Conservation (phyloP, 1,140 invertebrate genomes). For the Ctenoplectra terminalis region DNA sequence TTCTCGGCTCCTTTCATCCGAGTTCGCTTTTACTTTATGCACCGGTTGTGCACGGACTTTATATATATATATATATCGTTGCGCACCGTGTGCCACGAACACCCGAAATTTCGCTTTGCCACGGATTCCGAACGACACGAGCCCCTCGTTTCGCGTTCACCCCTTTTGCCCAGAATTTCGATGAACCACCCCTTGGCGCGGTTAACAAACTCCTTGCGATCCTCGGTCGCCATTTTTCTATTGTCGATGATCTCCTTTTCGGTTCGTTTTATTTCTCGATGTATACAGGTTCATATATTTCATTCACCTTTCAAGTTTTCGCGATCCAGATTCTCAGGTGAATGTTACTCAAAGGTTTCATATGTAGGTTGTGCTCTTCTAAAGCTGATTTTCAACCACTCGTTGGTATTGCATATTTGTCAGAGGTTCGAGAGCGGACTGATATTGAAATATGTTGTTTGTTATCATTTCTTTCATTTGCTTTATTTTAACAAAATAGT, state of each 20-base stretch:
- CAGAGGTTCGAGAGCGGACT: too few species aligned
- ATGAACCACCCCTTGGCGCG: background rate
- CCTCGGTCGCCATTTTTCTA: background rate
- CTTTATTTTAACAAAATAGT: too few species aligned
- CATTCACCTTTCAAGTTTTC: background rate
- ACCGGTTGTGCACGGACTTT: slow-evolving; percentile 48
- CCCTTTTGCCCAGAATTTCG: slow-evolving; percentile 26
- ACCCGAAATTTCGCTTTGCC: slow-evolving; percentile 61
- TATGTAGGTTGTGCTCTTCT: too few species aligned
- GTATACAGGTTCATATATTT: too few species aligned
- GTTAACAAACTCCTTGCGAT: slow-evolving; percentile 20
- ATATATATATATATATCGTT: slow-evolving; percentile 38
- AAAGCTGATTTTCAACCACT: too few species aligned
- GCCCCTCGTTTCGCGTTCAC: slow-evolving; percentile 7
- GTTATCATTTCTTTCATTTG: too few species aligned
- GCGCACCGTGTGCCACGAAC: slow-evolving; percentile 40
- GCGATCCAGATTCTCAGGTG: background rate
- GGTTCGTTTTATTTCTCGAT: too few species aligned
- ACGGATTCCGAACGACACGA: slow-evolving; percentile 27
- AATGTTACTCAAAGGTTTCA: background rate
- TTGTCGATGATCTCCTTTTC: too few species aligned
- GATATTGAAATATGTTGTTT: too few species aligned
- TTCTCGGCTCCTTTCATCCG: slow-evolving; percentile 60
- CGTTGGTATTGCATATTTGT: too few species aligned
- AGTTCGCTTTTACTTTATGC: slow-evolving; percentile 64